Evolutionary conservation across 2,113 vertebrate species (phyloP), one percentile per base, ranked within the genome.

Genomic region (Argyrosomus japonicus): DNA sequence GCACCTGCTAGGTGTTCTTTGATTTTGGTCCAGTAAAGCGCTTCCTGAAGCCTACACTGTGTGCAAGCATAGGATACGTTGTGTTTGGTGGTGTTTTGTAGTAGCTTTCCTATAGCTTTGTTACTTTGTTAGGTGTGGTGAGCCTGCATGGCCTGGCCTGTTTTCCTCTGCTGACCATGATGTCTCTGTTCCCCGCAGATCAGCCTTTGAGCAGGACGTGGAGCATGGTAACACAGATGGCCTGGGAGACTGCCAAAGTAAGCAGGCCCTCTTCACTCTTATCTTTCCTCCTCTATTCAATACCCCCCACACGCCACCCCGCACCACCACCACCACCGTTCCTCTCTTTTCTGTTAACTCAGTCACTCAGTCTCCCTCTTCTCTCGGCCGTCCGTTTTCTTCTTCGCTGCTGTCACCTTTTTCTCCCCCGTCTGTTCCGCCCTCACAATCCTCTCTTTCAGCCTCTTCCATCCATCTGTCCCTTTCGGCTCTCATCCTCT

Each of bases 231-330:
- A 97, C 94, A 99, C 98, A 94, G 98, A 99, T 94, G 98, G 98
- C 93, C 96, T 99, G 94, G 98, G 98, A 91, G 98, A 99, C 95
- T 99, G 98, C 97, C 98, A 99, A 96, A 99, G 98, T 99, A 98
- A 99, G 98, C 96, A 96, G 88, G 94, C 90, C 87, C 76, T 88
- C 82, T 92, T 93, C 92, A 84, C 90, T 92, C 90, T 86, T 90
- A 90, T 96, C 94, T 92, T 93, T 89, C 83, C 85, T 91, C 65
- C 71, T 86, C 75, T 82, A 62, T 67, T 85, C 83, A 62, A 13
- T 69, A 65, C 60, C 65, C 76, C 69, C 75, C 67, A 40, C 36
- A 40, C 7, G 32, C 36, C 36, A 40, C 36, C 36, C 36, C 36
- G 36, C 36, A 60, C 15, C 54, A 29, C 50, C 53, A 61, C 51